Evolutionary conservation across 2,113 vertebrate genomes (phyloP).

Genomic region (Piliocolobus tephrosceles): DNA sequence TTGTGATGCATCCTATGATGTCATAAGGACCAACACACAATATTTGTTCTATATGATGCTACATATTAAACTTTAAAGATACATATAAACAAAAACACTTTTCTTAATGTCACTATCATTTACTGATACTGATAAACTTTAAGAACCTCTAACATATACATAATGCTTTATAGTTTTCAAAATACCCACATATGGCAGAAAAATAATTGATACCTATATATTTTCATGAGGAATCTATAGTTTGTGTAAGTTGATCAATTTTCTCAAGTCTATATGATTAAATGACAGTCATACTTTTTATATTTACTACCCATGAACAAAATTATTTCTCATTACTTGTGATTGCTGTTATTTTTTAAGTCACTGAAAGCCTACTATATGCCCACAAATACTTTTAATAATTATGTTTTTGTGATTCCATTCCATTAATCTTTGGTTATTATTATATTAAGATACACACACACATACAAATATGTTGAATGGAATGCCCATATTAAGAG

Average conservation of each 20-base stretch:
- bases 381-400: neutral
- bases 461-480: neutral
- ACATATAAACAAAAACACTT: neutral
- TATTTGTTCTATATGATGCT: neutral
- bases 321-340: slow-evolving; percentile 22
- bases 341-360: slow-evolving; percentile 39
- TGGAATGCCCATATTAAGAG: slow-evolving; percentile 15
- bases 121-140: neutral
- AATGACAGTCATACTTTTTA: slow-evolving; percentile 37
- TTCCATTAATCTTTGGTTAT: slow-evolving; percentile 31
- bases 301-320: slow-evolving; percentile 19
- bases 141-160: neutral
- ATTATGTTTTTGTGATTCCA: slow-evolving; percentile 11
- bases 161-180: slow-evolving; percentile 8
- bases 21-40: neutral
- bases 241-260: slow-evolving; percentile 13
- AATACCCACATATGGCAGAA: neutral
- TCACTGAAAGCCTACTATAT: slow-evolving; percentile 35
- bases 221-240: slow-evolving; percentile 30
- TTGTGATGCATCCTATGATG: neutral
- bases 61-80: neutral
- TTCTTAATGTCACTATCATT: neutral
- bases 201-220: neutral
- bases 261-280: neutral
- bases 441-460: neutral